Evolutionary conservation across 2,113 vertebrate genomes (phyloP), one percentile per base, ranked within the genome.

Genomic region (Phylloscopus whistleri): DNA sequence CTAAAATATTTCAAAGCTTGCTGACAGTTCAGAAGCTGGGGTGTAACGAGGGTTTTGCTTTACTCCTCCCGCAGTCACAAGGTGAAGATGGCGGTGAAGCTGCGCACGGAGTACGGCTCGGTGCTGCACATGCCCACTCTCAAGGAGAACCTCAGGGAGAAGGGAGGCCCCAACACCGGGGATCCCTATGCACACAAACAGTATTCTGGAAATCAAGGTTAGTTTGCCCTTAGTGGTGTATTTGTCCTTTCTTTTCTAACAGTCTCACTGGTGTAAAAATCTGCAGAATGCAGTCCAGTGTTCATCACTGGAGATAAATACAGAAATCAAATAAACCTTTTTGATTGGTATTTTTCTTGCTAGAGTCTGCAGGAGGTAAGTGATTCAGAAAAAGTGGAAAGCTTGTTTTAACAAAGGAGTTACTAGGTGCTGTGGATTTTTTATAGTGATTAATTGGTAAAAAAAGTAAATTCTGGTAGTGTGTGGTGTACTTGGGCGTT

Each of bases 71-170:
- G 89, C 78, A 99, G 99, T 97, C 98, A 99, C 97, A 99, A 99
- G 84, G 28, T 99, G 59, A 99, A 99, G 96, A 98, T 99, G 99
- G 93, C 92, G 33, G 97, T 98, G n/a, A 99, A 99, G 91, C 97
- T 99, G 88, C 99, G 97, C 44, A 96, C 98, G 0, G 99, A 99
- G 18, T 99, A 99, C 1, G 88, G 93, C 41, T 98, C 98, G 1
- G 99, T 99, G 58, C 95, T 99, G 18, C 99, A 99, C 96, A 99
- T 99, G 99, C 99, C 99, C 8, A 97, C 98, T 62, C 96, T 98
- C 31, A 99, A 99, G 93, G 99, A 99, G 96, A 98, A 97, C 49
- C 75, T 97, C 81, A 98, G 98, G 95, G 99, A 99, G 81, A 98
- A 99, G 79, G 97, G 97, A 33, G 59, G 91, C 59, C 95, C 97